Conservation (phyloP, 2,797 vertebrate genomes). For the Emydoidea blandingii region DNA sequence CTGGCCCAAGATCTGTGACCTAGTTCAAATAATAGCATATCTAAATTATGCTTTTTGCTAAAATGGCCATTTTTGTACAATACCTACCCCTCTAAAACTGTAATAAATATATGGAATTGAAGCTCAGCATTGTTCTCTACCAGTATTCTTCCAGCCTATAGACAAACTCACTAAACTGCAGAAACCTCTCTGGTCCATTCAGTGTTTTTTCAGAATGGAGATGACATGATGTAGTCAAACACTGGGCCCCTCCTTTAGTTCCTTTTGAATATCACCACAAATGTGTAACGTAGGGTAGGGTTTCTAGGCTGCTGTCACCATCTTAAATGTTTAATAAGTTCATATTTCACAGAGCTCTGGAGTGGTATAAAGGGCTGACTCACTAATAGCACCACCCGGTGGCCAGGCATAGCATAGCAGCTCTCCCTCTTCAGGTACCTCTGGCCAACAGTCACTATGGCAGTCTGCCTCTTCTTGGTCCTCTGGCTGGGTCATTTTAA, state of each 20-base stretch:
- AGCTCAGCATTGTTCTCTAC: conserved; percentile 34
- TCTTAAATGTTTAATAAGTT: not conserved
- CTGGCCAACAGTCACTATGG: no score
- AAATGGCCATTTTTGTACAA: no score
- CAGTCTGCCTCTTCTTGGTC: no score
- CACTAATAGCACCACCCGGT: no score
- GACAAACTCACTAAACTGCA: conserved; percentile 27
- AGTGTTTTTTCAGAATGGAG: not conserved
- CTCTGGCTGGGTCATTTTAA: no score
- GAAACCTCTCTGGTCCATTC: conserved; percentile 21
- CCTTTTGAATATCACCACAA: not conserved
- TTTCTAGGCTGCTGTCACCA: not conserved
- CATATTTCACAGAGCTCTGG: not conserved
- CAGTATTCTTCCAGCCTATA: no score
- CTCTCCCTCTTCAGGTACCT: no score
- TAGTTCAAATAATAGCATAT: no score
- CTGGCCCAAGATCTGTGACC: no score
- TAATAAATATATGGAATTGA: not conserved
- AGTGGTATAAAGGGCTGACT: not conserved
- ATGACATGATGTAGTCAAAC: conserved; percentile 33
- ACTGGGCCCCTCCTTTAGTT: not conserved
- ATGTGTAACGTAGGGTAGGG: not conserved
- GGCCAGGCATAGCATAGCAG: no score
- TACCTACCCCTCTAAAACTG: no score
- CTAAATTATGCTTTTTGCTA: no score